Evolutionary conservation across 1,140 invertebrate species (phyloP), one percentile per base, ranked within the genome.

Genomic region (Trachymyrmex septentrionalis): DNA sequence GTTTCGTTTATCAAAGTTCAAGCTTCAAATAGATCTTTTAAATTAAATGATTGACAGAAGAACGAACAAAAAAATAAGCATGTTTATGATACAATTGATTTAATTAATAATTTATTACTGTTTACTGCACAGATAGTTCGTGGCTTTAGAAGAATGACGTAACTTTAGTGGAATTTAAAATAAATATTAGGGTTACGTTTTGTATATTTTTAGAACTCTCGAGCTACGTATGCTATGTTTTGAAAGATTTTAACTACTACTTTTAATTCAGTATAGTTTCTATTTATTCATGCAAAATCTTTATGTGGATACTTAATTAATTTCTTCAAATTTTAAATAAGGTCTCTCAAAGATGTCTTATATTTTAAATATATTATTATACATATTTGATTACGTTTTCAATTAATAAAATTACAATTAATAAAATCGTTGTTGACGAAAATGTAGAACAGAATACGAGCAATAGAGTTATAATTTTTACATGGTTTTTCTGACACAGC

Each of bases 1-100:
- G 76, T 78, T 78, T 50, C 30, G 48, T 55, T 10, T 67, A 55
- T 67, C 63, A 67, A 55, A 84, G 64, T 71, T 71, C 78, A 59
- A 73, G 30, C 48, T 53, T 72, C 66, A 44, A 80, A 34, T 72
- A 21, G 27, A n/a, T 59, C 14, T 19, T 57, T n/a, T 64, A 16
- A 30, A 19, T 61, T 4, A 61, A 59, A 84, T 21, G 4, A 48
- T 48, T 38, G 55, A 63, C 61, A 61, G 30, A 14, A 14, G 6
- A 55, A 72, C n/a, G 30, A 19, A 30, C 1, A 12, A 34, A 21
- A 48, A 30, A 27, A 82, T 27, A 44, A 44, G 3, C 0, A 24
- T 27, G 50, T 61, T 21, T 27, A 50, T 73, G 1, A 59, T 0
- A 44, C n/a, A 55, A 48, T 24, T 16, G 24, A 24, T 14, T 10